Evolutionary conservation across 2,113 vertebrate species (phyloP).

Genomic region (Lipotes vexillifer): DNA sequence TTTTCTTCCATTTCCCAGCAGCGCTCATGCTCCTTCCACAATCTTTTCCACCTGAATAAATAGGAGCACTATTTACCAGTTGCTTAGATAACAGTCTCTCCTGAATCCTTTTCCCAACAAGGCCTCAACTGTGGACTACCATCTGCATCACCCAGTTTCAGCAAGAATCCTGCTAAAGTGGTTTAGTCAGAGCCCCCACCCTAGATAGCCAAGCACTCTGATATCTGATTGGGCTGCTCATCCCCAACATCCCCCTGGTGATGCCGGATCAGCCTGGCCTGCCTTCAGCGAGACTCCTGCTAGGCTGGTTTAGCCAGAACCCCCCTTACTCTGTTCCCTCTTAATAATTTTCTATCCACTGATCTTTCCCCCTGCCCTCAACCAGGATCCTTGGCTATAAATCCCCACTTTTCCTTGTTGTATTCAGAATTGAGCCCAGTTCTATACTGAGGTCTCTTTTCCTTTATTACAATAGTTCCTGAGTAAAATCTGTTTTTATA

Average conservation of each 20-base stretch:
- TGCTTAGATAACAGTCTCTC: not conserved
- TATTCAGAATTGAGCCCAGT: not conserved
- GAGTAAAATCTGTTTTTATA: not conserved
- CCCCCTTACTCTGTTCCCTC: not conserved
- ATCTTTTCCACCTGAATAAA: not conserved
- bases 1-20: not conserved
- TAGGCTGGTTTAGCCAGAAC: not conserved
- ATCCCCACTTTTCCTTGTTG: not conserved
- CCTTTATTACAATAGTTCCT: not conserved
- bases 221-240: not conserved
- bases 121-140: not conserved
- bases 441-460: not conserved
- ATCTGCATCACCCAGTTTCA: not conserved
- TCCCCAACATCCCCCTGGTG: not conserved
- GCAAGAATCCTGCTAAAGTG: not conserved
- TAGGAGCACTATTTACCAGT: not conserved
- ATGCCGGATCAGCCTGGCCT: not conserved
- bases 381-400: not conserved
- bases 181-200: not conserved
- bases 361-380: not conserved
- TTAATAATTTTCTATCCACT: not conserved
- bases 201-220: not conserved
- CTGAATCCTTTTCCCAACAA: not conserved
- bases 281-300: not conserved
- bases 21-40: not conserved